Conservation (phyloP, 2,888 invertebrate species). For the Sipha maydis region DNA sequence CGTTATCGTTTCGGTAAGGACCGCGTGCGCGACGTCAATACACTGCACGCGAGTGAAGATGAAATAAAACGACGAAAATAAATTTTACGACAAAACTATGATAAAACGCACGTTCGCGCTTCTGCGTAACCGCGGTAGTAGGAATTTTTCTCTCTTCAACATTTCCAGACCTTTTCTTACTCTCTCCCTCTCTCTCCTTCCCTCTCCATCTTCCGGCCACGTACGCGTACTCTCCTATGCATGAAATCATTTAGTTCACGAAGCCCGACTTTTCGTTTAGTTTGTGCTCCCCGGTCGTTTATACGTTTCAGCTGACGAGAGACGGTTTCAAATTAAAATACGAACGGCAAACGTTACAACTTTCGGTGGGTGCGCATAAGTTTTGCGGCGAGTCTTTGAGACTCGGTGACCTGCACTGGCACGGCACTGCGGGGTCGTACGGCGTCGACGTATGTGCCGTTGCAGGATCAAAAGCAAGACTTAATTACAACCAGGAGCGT, state of each 20-base stretch:
- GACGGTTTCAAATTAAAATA: conserved; percentile 34
- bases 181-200: too few species aligned
- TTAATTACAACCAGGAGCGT: conserved; percentile 24
- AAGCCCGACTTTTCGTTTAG: not conserved
- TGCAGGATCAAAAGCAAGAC: conserved; percentile 11
- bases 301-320: not conserved
- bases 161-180: too few species aligned
- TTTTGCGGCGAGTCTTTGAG: conserved; percentile 20
- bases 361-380: conserved; percentile 2
- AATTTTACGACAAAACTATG: too few species aligned
- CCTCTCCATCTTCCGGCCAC: not conserved
- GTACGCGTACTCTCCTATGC: not conserved
- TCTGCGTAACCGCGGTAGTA: not conserved
- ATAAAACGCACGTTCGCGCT: not conserved
- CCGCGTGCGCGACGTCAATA: too few species aligned
- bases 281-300: not conserved
- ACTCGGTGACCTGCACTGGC: not conserved
- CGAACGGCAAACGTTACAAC: not conserved
- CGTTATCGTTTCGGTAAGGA: too few species aligned
- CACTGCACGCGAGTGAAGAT: too few species aligned
- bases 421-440: not conserved
- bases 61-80: too few species aligned
- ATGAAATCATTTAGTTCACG: conserved; percentile 3
- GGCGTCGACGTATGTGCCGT: not conserved
- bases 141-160: not conserved